Evolutionary conservation across 2,888 invertebrate species (phyloP), one percentile per base, ranked within the genome.

Genomic region (Oxyteleia sp.): DNA sequence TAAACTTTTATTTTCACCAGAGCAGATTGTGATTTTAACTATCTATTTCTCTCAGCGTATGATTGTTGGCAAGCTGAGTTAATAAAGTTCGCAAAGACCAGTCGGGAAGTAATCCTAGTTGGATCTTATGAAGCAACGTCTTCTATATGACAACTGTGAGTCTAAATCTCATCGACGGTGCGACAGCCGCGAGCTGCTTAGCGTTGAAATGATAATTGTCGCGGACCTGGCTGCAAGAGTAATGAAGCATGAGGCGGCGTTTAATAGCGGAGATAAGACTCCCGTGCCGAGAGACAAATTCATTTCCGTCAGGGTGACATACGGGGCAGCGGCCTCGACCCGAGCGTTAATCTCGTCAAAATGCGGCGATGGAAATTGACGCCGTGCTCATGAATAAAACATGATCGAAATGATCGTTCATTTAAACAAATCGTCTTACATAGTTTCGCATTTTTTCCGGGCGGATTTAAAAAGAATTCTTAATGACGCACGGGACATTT

Each of bases 261-360:
- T 75, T 75, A 75, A 75, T 75, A 53, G 51, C 64, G 49, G 26
- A 75, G 75, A 75, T 75, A 75, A 75, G 75, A 49, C 63, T 23
- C 16, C 20, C 20, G 53, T 15, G n/a, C 57, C 80, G 84, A 72
- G 79, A 68, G 82, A 84, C 82, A 72, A 86, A 85, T 85, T 84
- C 79, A 85, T 85, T 86, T 81, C 78, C 80, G 82, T 81, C 84
- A 80, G 78, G 69, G 11, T 41, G 64, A 71, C 74, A 64, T 81
- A 72, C 57, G 53, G 47, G 35, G 35, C 72, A 35, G 47, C 53
- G 57, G 61, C 85, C 72, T 35, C 26, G n/a, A 45, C 63, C 64
- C 53, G 53, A 23, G 57, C 82, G 82, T 76, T 81, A 86, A 86
- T 87, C 81, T 84, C 81, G 49, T 84, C 86, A 64, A 87, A 87